Conservation (phyloP, 1,140 invertebrate genomes). For the Apis dorsata region DNA sequence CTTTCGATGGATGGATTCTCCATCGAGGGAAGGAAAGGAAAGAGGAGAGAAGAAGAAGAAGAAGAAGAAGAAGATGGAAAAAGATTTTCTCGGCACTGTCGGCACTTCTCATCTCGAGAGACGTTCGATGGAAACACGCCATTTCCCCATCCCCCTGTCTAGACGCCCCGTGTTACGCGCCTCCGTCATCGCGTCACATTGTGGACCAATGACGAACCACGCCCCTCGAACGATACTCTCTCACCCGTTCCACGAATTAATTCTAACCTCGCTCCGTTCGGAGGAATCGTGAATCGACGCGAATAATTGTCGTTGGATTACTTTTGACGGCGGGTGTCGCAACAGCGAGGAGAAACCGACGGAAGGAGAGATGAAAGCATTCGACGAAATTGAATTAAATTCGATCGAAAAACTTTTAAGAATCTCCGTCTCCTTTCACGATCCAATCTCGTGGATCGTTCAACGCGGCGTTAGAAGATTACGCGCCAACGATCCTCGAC, state of each 20-base stretch:
- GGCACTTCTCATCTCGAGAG: not conserved
- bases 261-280: slow-evolving; percentile 9
- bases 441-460: no score
- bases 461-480: no score
- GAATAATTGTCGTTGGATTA: no score
- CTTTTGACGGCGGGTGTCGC: no score
- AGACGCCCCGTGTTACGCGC: slow-evolving; percentile 63
- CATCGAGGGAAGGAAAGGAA: not conserved
- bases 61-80: not conserved
- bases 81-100: not conserved
- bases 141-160: slow-evolving; percentile 55
- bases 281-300: not conserved
- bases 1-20: not conserved
- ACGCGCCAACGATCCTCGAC: no score
- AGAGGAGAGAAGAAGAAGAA: not conserved
- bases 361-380: not conserved
- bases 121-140: slow-evolving; percentile 49
- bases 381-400: no score
- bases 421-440: no score
- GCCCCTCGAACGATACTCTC: slow-evolving; percentile 13
- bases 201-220: slow-evolving; percentile 61
- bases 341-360: no score
- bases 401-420: no score
- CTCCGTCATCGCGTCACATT: slow-evolving; percentile 51
- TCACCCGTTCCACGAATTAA: slow-evolving; percentile 14